A percentile compares a stretch with the other conserved stretches of the same genome.
Conservation (phyloP, 2,113 vertebrate species). For the Leptobrachium ailaonicum region DNA sequence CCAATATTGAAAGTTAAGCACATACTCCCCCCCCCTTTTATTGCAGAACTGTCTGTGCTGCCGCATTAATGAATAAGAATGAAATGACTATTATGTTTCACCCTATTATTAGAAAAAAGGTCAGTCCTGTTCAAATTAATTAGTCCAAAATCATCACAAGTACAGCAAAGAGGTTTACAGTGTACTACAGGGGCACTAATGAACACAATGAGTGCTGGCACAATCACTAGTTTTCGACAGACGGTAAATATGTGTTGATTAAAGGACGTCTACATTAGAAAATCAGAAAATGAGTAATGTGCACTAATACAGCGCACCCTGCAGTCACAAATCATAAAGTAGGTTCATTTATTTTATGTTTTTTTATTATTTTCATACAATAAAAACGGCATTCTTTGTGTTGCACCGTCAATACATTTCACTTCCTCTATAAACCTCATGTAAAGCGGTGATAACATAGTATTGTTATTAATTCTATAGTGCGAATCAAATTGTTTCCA, state of each 20-base stretch:
- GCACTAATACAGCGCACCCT: no score
- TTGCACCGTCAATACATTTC: no score
- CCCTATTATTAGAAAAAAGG: neutral
- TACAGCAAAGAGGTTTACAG: neutral
- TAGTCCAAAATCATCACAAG: neutral
- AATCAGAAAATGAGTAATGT: neutral
- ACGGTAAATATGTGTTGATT: neutral
- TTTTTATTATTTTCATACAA: no score
- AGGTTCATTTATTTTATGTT: no score
- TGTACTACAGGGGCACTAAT: neutral
- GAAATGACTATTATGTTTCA: neutral
- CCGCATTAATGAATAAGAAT: neutral
- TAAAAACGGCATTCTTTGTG: no score
- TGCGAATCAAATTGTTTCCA: no score
- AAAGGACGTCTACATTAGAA: neutral
- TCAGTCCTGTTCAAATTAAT: neutral
- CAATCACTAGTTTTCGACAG: neutral
- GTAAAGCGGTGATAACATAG: no score
- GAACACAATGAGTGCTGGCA: neutral
- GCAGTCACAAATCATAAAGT: no score
- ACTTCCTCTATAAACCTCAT: no score
- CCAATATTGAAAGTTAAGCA: neutral
- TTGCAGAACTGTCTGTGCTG: neutral
- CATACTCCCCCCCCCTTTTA: neutral
- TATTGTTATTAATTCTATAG: no score